Evolutionary conservation across 2,113 vertebrate genomes (phyloP), one percentile per base, ranked within the genome.

Genomic region (Clinocottus analis): DNA sequence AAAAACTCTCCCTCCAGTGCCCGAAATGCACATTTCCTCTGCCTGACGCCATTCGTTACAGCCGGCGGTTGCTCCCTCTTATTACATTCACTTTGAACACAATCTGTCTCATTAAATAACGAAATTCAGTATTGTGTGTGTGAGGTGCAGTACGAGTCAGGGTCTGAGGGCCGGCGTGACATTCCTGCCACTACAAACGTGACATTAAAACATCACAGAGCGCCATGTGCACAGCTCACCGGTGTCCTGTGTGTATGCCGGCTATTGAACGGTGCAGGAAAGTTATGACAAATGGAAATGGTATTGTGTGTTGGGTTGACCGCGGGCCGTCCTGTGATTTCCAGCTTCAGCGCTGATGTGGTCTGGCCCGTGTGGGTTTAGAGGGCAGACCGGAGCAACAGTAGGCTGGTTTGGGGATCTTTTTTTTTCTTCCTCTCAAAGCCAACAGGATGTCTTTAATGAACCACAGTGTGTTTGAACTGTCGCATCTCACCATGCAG

Each of bases 381-480:
- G 84, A 86, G 85, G 87, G 82, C 82, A 91, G 84, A 82, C 74
- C 39, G 21, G 74, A 85, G 85, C 83, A 86, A 55, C 84, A 73
- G 85, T 25, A 71, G 76, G 71, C 88, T 87, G 85, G 47, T 80
- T 43, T 87, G 47, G 41, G 79, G 77, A 75, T 83, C 75, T 69
- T 88, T 66, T 45, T 45, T 45, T 45, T 16, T 45, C 17, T 11
- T 10, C 8, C 31, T 82, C 60, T 59, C 16, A 7, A 69, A 86
- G 81, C 89, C 85, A 89, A 88, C 88, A 87, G 87, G 90, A 92
- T 91, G 90, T 84, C 84, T 88, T 91, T 93, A 92, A 91, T 93
- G 90, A 93, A 92, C 89, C 90, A 60, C 88, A 83, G 82, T 62
- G 75, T 76, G 75, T 92, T 90, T 92, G 87, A 93, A 88, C 87